Conservation (phyloP, 2,113 vertebrate genomes). For the Rhea pennata region DNA sequence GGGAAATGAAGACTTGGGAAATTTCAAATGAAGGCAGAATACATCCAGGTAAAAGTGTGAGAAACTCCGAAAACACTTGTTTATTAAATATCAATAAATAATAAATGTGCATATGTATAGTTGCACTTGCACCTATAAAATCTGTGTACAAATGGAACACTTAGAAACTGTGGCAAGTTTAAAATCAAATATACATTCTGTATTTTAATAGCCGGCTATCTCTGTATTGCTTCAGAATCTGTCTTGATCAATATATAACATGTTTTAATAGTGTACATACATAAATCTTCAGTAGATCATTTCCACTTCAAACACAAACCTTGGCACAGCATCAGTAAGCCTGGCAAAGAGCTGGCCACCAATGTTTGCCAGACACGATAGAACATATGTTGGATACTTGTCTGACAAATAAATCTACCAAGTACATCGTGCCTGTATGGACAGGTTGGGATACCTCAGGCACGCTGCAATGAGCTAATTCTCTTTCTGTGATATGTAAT, state of each 20-base stretch:
- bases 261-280: neutral
- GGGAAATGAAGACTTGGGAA: neutral
- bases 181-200: neutral
- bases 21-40: neutral
- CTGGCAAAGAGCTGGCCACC: neutral
- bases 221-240: neutral
- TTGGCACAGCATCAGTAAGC: neutral
- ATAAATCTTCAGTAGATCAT: neutral
- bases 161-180: neutral
- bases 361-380: neutral
- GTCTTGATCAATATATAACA: neutral
- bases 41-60: neutral
- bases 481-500: neutral
- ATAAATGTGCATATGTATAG: neutral
- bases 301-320: neutral
- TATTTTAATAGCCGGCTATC: neutral
- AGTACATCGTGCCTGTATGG: neutral
- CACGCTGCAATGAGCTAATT: neutral
- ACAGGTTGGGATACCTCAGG: neutral
- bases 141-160: neutral
- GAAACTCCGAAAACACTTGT: neutral
- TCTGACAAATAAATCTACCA: neutral
- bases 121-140: neutral
- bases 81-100: neutral
- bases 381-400: neutral